A percentile compares a stretch with the other conserved stretches of the same genome.
Conservation (phyloP, 2,888 invertebrate species). For the Drosophila mercatorum region DNA sequence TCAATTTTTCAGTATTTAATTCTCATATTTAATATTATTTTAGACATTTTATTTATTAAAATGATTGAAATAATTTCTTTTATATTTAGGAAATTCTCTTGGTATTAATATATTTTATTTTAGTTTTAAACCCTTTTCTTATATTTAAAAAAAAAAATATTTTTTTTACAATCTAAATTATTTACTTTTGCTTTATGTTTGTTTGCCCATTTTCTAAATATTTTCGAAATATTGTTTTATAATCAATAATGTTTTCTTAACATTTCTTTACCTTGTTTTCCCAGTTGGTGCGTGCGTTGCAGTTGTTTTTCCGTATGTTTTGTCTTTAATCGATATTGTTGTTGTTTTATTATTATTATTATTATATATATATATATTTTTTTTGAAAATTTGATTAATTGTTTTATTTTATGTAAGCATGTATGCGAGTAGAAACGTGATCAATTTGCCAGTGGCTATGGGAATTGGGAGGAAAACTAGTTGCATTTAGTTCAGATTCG, state of each 20-base stretch:
- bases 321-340: slow-evolving; percentile 25
- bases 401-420: slow-evolving; percentile 23
- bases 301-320: slow-evolving; percentile 33
- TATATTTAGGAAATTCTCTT: background rate
- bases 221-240: background rate
- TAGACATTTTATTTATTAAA: no score
- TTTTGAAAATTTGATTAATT: slow-evolving; percentile 22
- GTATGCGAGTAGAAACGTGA: slow-evolving; percentile 25
- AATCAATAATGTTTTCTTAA: background rate
- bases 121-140: no score
- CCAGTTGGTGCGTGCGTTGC: slow-evolving; percentile 4
- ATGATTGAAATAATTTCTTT: background rate
- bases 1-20: background rate
- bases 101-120: background rate
- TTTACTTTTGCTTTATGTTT: no score
- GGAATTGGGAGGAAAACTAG: slow-evolving; percentile 56
- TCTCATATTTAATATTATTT: background rate
- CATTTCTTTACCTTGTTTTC: background rate
- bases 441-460: slow-evolving; percentile 43
- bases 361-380: background rate
- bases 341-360: background rate
- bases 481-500: slow-evolving; percentile 49
- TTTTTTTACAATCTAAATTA: no score
- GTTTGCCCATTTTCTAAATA: no score
- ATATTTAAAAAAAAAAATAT: no score